Conservation (phyloP, 2,797 vertebrate species). For the Pteronotus mesoamericanus region DNA sequence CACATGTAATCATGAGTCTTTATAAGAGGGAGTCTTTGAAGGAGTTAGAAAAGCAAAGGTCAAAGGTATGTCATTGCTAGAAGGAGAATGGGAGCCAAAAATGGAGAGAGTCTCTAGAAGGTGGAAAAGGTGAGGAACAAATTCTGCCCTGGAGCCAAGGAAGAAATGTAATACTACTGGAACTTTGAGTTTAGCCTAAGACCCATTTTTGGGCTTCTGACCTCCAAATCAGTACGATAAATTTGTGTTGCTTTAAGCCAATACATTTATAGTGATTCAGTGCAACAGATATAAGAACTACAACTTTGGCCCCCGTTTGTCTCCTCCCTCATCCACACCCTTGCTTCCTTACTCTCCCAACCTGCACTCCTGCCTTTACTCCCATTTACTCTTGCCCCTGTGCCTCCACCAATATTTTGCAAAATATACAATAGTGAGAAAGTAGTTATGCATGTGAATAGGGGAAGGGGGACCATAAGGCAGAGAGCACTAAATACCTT, state of each 20-base stretch:
- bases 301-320: background rate
- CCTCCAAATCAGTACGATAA: background rate
- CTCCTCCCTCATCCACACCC: background rate
- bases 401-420: background rate
- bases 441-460: background rate
- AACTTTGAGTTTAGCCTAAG: background rate
- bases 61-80: background rate
- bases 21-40: background rate
- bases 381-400: background rate
- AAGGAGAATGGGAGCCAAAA: background rate
- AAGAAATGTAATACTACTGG: background rate
- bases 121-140: background rate
- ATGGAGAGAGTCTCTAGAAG: background rate
- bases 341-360: background rate
- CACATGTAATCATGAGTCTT: background rate
- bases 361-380: background rate
- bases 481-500: background rate
- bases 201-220: background rate
- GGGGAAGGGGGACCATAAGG: too few species aligned
- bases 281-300: background rate
- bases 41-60: background rate
- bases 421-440: background rate
- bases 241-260: background rate
- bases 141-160: background rate
- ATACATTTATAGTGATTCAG: background rate